A percentile compares a stretch with the other conserved stretches of the same genome.
phyloP scores from a whole-genome alignment of 2,797 vertebrate species.

The Pelochelys cantorii region DNA sequence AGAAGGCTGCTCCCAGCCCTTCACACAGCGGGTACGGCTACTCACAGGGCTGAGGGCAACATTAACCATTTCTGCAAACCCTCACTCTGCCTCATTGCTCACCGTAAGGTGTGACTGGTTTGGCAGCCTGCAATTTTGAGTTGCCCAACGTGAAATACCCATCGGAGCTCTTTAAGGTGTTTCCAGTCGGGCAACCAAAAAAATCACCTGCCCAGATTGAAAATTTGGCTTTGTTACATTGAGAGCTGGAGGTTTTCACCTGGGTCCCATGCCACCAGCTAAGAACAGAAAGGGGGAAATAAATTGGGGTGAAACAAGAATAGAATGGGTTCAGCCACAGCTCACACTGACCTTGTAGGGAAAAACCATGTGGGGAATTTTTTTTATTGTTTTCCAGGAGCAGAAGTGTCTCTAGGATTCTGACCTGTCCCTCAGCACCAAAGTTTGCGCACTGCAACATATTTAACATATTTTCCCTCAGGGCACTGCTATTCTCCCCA shows the following conservation, averaged over 20 bases:
- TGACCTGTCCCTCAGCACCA: neutral
- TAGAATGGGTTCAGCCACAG: neutral
- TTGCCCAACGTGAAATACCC: neutral
- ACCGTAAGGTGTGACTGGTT: slow-evolving; percentile 31
- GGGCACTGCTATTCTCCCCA: neutral
- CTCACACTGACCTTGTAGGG: neutral
- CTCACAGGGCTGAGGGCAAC: neutral
- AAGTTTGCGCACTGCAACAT: neutral
- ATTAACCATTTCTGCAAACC: slow-evolving; percentile 35
- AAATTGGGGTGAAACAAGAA: neutral
- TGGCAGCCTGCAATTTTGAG: neutral
- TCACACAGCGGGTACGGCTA: neutral
- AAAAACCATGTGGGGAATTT: neutral
- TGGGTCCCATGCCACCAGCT: neutral
- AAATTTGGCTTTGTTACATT: neutral
- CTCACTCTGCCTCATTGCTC: slow-evolving; percentile 22
- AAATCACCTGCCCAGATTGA: neutral
- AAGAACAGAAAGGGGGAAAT: neutral
- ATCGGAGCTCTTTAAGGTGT: neutral
- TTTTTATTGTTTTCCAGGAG: neutral
- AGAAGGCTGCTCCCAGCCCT: neutral
- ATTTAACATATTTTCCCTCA: neutral
- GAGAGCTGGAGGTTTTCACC: neutral
- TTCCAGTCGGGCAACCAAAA: neutral
- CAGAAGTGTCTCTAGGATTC: rapidly evolving